A percentile compares a stretch with the other conserved stretches of the same genome.
Evolutionary conservation across 2,113 vertebrate species (phyloP).

Genomic region (Thamnophis sirtalis): DNA sequence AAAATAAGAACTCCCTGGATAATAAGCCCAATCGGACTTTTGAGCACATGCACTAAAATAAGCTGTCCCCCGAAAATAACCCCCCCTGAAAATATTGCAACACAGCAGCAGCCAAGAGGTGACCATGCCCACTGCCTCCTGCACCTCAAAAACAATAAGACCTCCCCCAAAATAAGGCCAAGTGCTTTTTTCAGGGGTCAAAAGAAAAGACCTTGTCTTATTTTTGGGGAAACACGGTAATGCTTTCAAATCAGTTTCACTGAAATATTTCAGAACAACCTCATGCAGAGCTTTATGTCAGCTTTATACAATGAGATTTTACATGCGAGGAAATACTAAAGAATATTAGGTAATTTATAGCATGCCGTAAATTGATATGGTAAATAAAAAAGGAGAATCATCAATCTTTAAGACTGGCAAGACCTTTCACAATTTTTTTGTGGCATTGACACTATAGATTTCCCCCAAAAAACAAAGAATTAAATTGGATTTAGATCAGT

Average conservation of each 20-base stretch:
- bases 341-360: constrained; percentile 1
- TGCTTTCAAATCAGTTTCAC: not conserved
- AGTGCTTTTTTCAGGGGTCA: too few species aligned
- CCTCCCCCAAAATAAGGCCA: too few species aligned
- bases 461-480: not conserved
- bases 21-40: too few species aligned
- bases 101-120: too few species aligned
- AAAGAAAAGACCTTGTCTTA: too few species aligned
- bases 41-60: too few species aligned
- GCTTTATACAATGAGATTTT: not conserved
- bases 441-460: not conserved
- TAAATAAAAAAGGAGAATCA: not conserved
- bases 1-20: too few species aligned
- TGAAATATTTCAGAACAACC: not conserved
- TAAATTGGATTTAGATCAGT: not conserved
- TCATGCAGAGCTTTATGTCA: not conserved
- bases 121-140: too few species aligned
- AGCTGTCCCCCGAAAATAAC: too few species aligned
- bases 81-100: too few species aligned
- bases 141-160: too few species aligned
- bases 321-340: not conserved
- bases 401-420: not conserved
- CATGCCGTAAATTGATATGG: not conserved
- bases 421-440: not conserved
- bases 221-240: too few species aligned